Evolutionary conservation across 2,888 invertebrate genomes (phyloP), one percentile per base, ranked within the genome.

Genomic region (Melanostoma mellinum): DNA sequence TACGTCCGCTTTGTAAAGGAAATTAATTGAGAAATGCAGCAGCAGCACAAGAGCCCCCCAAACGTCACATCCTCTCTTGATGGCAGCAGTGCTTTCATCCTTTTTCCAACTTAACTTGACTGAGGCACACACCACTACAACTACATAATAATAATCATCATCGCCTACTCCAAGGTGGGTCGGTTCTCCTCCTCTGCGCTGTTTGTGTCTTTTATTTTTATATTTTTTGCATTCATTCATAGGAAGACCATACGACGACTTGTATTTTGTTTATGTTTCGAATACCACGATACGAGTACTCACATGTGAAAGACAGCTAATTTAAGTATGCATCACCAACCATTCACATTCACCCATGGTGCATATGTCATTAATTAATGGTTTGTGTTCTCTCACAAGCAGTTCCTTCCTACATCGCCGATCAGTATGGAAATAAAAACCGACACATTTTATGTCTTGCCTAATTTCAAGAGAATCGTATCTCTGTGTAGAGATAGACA

Each of bases 361-460:
- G 79, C 79, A 71, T 74, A 79, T 84, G 84, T 71, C 79, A 79
- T 84, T 79, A 84, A 84, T 84, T 84, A 79, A 84, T 84, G 74
- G 69, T 52, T 77, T 40, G 60, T 48, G 72, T 63, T 68, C 68
- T 77, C 71, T 50, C 67, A 65, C 20, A 53, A 58, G 53, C 52
- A 71, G 69, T 78, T 82, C 69, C 78, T 78, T 79, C 73, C 79
- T 65, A 68, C 63, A 56, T 44, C 10, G 30, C 30, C 2, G 48
- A 40, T 8, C n/a, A 35, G 46, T 40, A 48, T 8, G 38, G 30
- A 36, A 42, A 6, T 53, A 44, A 40, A 73, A 61, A 69, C 40
- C 8, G 56, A 44, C 69, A 44, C 42, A 55, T 77, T 55, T 77
- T 82, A 72, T 82, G 60, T 67, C 79, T 65, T 74, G 71, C 71